Evolutionary conservation across 1,140 invertebrate genomes (phyloP), one percentile per base, ranked within the genome.

Genomic region (Polypedilum pembai): DNA sequence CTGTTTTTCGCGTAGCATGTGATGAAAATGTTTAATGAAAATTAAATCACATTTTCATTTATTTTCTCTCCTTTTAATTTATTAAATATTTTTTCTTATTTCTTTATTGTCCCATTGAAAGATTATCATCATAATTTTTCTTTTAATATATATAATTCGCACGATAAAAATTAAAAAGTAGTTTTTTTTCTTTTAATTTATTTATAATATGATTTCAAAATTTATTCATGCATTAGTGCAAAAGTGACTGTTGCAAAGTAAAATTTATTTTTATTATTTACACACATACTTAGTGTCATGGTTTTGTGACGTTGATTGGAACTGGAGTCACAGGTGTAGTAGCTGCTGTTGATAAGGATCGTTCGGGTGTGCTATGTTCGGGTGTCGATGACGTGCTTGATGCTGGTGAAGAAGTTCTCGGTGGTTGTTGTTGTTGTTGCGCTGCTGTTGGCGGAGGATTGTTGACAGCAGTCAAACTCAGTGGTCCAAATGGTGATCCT

Each of bases 331-430:
- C 76, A 33, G 65, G 76, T 66, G 75, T 66, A 41, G 76, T 72
- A 65, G 56, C 76, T 76, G 76, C 72, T 74, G 74, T 20, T n/a
- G 75, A 72, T 8, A 66, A 74, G 17, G 75, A 33, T 1, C 73
- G 75, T 33, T 76, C 74, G 18, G 74, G 74, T 21, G 73, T 40
- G 17, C 20, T 21, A 73, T 74, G 21, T 56, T 73, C 24, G 76
- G 73, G 15, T 76, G 41, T 24, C 41, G 86, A 87, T 15, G 86
- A 86, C 15, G 86, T 86, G 41, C 85, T 86, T 73, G 85, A 86
- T 0, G 85, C 86, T 74, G 86, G 86, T 66, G 86, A 85, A 40
- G 85, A 86, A 8, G 84, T 85, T n/a, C 85, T 83, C 0, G 85
- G 83, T 3, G 83, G 84, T 17, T 83, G 79, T 12, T 33, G 73